These are phyloP conservation scores for Caradrina clavipalpis DNA, from an alignment of 2,888 invertebrate species.

Conservation along the genomic window DNA sequence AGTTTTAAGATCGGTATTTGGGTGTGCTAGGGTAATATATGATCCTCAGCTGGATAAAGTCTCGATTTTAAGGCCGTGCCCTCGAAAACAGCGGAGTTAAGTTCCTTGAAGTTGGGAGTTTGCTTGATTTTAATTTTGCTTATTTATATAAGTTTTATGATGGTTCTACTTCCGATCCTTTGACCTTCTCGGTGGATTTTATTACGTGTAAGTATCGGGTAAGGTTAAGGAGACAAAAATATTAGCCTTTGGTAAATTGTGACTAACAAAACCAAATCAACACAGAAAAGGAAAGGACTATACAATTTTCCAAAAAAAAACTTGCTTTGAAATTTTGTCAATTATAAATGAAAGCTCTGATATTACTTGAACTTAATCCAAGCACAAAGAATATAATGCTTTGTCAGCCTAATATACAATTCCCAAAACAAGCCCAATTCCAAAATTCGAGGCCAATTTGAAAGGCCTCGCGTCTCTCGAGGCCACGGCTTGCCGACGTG, in stretches of 20 bases:
- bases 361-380: not conserved
- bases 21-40: constrained; percentile 40
- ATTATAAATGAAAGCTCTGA: not conserved
- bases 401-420: not conserved
- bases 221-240: no score
- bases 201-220: not conserved
- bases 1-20: constrained; percentile 48
- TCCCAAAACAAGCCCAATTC: constrained; percentile 5
- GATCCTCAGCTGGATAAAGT: constrained; percentile 67
- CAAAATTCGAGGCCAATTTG: constrained; percentile 23
- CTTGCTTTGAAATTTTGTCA: no score
- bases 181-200: not conserved
- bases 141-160: constrained; percentile 31
- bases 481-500: constrained; percentile 71
- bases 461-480: constrained; percentile 56
- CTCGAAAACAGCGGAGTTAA: constrained; percentile 66
- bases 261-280: not conserved
- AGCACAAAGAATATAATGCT: not conserved
- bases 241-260: no score
- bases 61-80: constrained; percentile 69
- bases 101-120: constrained; percentile 60
- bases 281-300: not conserved
- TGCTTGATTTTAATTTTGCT: constrained; percentile 54
- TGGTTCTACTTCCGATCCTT: constrained; percentile 13
- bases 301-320: not conserved